phyloP scores from a whole-genome alignment of 1,140 invertebrate genomes.

The Caenorhabditis inopinata region DNA sequence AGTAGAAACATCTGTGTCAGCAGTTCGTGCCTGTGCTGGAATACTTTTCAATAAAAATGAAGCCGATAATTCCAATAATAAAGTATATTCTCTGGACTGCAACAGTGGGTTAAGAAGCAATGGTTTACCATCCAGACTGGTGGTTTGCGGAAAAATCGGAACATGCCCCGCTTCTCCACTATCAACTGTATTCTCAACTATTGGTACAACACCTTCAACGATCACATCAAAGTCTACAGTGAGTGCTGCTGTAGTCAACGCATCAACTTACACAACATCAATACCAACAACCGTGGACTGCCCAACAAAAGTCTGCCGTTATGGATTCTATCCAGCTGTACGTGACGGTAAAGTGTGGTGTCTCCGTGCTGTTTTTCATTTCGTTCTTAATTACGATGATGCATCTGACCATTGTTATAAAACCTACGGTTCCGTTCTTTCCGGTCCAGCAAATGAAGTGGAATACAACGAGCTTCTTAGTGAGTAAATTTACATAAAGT shows the following conservation, averaged over 20 bases:
- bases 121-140: neutral
- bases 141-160: neutral
- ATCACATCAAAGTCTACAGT: neutral
- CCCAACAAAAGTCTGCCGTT: neutral
- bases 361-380: neutral
- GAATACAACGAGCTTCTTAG: neutral
- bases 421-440: neutral
- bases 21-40: neutral
- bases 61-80: neutral
- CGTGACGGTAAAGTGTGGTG: neutral
- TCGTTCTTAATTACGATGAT: neutral
- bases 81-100: slow-evolving; percentile 4
- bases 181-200: neutral
- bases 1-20: neutral
- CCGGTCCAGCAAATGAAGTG: neutral
- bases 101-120: neutral
- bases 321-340: neutral
- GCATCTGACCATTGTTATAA: neutral
- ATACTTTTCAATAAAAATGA: neutral
- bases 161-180: neutral
- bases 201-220: neutral
- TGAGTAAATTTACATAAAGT: neutral
- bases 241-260: no score
- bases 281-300: neutral
- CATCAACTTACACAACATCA: neutral